Evolutionary conservation across 2,797 vertebrate genomes (phyloP).

Genomic region (Takifugu ocellatus): DNA sequence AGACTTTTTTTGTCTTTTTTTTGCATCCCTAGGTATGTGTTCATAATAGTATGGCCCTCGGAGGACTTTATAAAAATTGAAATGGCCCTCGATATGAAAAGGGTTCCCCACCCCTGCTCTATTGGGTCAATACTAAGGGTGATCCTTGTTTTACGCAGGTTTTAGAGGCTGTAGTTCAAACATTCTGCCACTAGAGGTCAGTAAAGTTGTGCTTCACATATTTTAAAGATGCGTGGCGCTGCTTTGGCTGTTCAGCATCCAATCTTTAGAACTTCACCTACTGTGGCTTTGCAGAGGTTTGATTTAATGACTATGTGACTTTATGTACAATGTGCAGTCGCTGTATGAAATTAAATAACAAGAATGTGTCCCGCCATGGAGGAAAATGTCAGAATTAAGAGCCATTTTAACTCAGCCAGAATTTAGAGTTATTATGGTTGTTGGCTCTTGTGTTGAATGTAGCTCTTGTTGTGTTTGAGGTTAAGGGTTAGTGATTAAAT

Average conservation of each 20-base stretch:
- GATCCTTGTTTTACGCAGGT: too few relatives aligned
- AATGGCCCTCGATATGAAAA: too few relatives aligned
- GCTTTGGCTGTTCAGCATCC: constrained; percentile 2
- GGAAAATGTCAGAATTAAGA: constrained; percentile 5
- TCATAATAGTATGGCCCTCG: too few relatives aligned
- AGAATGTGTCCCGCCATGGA: background rate
- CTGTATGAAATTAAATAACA: constrained; percentile 1
- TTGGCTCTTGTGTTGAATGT: constrained; percentile 29
- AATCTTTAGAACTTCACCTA: constrained; percentile 14
- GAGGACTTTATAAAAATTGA: too few relatives aligned
- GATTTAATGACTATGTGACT: constrained; percentile 4
- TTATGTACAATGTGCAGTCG: constrained; percentile 13
- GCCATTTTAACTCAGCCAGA: constrained; percentile 16
- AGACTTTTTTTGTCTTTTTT: too few relatives aligned
- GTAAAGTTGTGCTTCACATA: constrained; percentile 12
- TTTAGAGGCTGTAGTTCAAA: background rate
- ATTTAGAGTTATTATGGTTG: constrained; percentile 10
- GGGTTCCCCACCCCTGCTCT: too few relatives aligned
- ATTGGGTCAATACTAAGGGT: too few relatives aligned
- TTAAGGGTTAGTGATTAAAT: constrained; percentile 52
- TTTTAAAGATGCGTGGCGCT: too few relatives aligned
- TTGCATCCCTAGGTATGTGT: too few relatives aligned
- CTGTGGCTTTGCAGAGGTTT: background rate
- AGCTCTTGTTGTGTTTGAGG: constrained; percentile 36
- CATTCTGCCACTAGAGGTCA: constrained; percentile 30